phyloP scores from a whole-genome alignment of 2,888 invertebrate species.

The Lithodes maja region DNA sequence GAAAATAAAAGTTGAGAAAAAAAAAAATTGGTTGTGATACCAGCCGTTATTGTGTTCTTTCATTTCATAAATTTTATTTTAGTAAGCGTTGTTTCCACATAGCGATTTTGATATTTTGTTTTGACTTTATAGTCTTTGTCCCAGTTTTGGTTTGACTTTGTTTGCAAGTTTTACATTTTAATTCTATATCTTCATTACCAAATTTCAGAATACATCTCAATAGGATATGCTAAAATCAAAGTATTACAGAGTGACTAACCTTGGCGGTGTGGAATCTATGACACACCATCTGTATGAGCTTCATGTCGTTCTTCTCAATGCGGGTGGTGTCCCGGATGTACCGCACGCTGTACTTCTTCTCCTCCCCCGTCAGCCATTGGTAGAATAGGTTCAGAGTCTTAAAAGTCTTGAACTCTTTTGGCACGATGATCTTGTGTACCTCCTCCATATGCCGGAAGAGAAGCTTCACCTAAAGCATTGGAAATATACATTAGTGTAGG shows the following conservation, averaged over 20 bases:
- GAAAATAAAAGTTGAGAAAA: too few species aligned
- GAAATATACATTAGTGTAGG: not conserved
- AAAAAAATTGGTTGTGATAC: too few species aligned
- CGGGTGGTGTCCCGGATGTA: conserved; percentile 66
- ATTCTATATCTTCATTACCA: too few species aligned
- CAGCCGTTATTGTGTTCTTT: too few species aligned
- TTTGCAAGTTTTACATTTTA: too few species aligned
- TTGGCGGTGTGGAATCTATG: conserved; percentile 66
- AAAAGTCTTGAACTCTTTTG: conserved; percentile 56
- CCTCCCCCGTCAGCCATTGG: conserved; percentile 64
- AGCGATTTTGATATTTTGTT: too few species aligned
- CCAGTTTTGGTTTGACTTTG: too few species aligned
- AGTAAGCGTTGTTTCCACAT: too few species aligned
- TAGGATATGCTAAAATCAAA: too few species aligned
- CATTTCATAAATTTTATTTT: too few species aligned
- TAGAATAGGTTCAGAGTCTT: conserved; percentile 53
- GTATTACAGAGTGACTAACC: conserved; percentile 26
- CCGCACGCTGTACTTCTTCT: conserved; percentile 62
- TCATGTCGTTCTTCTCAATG: conserved; percentile 66
- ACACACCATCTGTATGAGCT: conserved; percentile 68
- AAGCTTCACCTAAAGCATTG: conserved; percentile 49
- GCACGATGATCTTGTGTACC: conserved; percentile 60
- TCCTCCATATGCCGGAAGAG: conserved; percentile 68
- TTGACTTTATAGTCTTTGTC: too few species aligned
- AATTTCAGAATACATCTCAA: too few species aligned